Evolutionary conservation across 2,888 invertebrate genomes (phyloP).

Genomic region (Thymelicus acteon): DNA sequence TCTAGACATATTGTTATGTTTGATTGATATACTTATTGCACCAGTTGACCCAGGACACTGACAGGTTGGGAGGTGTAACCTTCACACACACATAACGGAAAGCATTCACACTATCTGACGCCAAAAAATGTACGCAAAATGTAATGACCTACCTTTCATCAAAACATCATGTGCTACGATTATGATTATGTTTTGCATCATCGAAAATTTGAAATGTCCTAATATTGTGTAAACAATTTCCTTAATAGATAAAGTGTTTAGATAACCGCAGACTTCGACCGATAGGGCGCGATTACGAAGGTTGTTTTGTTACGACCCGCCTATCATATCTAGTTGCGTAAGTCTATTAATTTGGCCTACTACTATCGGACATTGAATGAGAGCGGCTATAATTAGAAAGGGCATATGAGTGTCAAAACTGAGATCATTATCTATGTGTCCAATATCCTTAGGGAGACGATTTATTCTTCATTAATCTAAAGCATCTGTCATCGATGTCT

Average conservation of each 20-base stretch:
- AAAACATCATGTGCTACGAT: background rate
- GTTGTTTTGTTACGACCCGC: conserved; percentile 21
- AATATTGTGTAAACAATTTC: conserved; percentile 28
- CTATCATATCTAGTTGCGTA: conserved; percentile 35
- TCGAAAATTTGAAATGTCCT: conserved; percentile 8
- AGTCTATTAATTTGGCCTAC: conserved; percentile 27
- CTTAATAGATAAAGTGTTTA: conserved; percentile 36
- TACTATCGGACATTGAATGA: conserved; percentile 28
- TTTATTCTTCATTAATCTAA: background rate
- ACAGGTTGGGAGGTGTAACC: background rate
- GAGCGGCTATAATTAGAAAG: conserved; percentile 34
- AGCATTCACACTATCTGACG: background rate
- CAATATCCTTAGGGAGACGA: too few relatives aligned
- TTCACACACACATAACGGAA: background rate
- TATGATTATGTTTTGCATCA: background rate
- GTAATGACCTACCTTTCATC: background rate
- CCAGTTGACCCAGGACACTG: background rate
- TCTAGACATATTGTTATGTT: background rate
- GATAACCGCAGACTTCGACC: conserved; percentile 36
- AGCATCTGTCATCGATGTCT: background rate
- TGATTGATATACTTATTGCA: background rate
- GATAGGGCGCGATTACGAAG: conserved; percentile 32
- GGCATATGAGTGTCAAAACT: conserved; percentile 27
- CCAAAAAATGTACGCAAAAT: background rate
- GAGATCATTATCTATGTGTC: background rate